Base-by-base conservation (phyloP, 2,888 invertebrate genomes). In the Drosophila subsilvestris region DNA sequence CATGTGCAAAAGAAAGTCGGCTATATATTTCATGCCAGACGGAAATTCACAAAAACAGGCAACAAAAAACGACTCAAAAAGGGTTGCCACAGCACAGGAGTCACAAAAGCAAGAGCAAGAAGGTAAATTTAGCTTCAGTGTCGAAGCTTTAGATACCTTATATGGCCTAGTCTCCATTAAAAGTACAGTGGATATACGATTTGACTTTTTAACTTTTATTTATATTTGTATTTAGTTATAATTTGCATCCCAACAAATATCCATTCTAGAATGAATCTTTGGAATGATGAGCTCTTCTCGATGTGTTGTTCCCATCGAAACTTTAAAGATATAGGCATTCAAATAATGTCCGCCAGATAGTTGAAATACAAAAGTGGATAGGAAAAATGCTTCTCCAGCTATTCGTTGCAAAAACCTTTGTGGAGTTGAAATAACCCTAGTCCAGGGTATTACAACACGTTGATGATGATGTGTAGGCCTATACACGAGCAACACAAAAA, bases 1-100 rank as follows among this genome's bases (percentile, higher is more conserved):
- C 17, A 51, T 43, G 51, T 51, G 54, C 48, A 80, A 61, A 86
- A 75, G 63, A 75, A 71, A 71, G 74, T 63, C 70, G 63, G 76
- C 55, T 57, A 55, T 75, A 74, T 74, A 83, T 79, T 86, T 80
- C 75, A 88, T 84, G 81, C 70, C 75, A 70, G 69, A 55, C 88
- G 80, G 82, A 87, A 87, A 73, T 63, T 79, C 72, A 69, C 50
- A 73, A 80, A 73, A 50, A 61, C 63, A 54, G 42, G 63, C 68
- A 61, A 65, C 65, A 79, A 77, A 70, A 84, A 60, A 65, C 57
- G 44, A 60, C 54, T 56, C 58, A 54, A 63, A 84, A 84, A 79
- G 86, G 82, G 82, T 87, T 82, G 72, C 58, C 62, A 63, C 67
- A 51, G 42, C 14, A 18, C n/a, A 32, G 17, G 56, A 49, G 37